Evolutionary conservation across 2,888 invertebrate genomes (phyloP).

Genomic region (Aphidoletes aphidimyza): DNA sequence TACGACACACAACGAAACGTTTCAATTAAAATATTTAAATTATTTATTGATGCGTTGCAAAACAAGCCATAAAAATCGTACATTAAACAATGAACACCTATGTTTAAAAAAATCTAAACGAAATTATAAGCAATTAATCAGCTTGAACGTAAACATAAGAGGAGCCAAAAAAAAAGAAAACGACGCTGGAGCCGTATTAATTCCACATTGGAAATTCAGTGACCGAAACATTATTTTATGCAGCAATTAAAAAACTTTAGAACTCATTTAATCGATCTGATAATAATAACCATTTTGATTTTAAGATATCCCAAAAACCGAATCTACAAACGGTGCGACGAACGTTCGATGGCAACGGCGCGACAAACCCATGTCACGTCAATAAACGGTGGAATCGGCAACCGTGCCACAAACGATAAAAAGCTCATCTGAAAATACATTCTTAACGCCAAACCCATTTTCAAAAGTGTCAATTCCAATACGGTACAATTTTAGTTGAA

Average conservation of each 20-base stretch:
- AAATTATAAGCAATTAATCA: not conserved
- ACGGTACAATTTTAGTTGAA: not conserved
- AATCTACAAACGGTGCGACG: not conserved
- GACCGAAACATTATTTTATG: conserved; percentile 7
- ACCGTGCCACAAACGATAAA: not conserved
- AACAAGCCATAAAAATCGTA: not conserved
- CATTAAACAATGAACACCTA: not conserved
- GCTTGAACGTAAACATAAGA: no score
- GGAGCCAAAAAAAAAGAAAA: no score
- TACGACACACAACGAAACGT: not conserved
- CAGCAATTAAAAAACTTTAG: conserved; percentile 17
- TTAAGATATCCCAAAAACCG: no score
- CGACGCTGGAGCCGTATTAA: not conserved
- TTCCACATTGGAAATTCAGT: not conserved
- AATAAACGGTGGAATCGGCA: not conserved
- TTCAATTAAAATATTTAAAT: conserved; percentile 36
- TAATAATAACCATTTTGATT: conserved; percentile 36
- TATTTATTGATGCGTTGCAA: not conserved
- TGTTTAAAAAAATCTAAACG: not conserved
- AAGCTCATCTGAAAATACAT: not conserved
- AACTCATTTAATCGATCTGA: conserved; percentile 18
- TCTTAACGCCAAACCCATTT: conserved; percentile 1
- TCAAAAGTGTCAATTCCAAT: conserved; percentile 15
- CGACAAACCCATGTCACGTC: not conserved
- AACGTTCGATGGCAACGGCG: not conserved